Percentiles rank a stretch among this genome's conserved stretches.
Evolutionary conservation across 2,888 invertebrate species (phyloP).

Genomic region (Embidobia sp.): DNA sequence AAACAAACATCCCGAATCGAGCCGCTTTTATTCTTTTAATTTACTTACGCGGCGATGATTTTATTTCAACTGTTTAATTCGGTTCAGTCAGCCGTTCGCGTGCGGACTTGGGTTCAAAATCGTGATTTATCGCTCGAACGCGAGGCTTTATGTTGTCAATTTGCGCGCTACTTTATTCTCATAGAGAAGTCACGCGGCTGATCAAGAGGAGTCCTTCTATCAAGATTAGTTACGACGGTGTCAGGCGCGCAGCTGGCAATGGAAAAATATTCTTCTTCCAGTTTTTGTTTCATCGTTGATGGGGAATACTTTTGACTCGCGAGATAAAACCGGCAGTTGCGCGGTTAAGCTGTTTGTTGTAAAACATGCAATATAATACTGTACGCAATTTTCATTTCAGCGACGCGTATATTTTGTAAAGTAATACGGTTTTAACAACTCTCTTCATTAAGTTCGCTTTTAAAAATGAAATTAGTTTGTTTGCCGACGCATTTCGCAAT

Average conservation of each 20-base stretch:
- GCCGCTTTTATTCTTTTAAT: not conserved
- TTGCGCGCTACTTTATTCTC: slow-evolving; percentile 42
- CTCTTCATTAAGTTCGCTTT: too few relatives aligned
- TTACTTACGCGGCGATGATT: not conserved
- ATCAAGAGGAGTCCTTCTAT: slow-evolving; percentile 41
- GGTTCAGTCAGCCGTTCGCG: not conserved
- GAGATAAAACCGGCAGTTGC: too few relatives aligned
- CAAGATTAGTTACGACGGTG: slow-evolving; percentile 31
- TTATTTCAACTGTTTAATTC: not conserved
- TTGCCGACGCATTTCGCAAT: too few relatives aligned
- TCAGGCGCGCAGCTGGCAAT: not conserved
- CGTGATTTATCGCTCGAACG: slow-evolving; percentile 31
- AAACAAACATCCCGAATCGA: not conserved
- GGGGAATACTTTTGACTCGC: too few relatives aligned
- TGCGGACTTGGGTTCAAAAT: slow-evolving; percentile 17
- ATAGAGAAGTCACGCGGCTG: slow-evolving; percentile 29
- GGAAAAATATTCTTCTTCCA: slow-evolving; percentile 13
- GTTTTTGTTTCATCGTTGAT: not conserved
- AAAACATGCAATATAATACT: too few relatives aligned
- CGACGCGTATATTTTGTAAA: too few relatives aligned
- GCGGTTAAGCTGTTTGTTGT: too few relatives aligned
- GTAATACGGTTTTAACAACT: too few relatives aligned
- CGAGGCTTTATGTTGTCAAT: slow-evolving; percentile 38
- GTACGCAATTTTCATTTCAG: too few relatives aligned
- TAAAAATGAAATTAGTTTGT: too few relatives aligned